These are phyloP conservation scores for Drosophila jambulina DNA, from an alignment of 1,140 invertebrate species.

Conservation along the genomic window DNA sequence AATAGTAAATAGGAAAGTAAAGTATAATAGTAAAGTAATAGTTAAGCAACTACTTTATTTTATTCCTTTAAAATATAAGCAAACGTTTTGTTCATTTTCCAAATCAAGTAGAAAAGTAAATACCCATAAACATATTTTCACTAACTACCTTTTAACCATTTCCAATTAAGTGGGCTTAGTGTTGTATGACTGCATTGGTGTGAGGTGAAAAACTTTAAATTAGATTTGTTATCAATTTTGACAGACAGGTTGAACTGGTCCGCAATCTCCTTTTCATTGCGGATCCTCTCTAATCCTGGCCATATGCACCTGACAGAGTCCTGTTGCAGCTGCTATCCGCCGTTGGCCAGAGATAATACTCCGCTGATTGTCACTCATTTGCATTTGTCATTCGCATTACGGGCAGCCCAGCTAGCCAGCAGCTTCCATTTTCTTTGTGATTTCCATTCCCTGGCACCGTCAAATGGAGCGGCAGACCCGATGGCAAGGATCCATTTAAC, in stretches of 20 bases:
- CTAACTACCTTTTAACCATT: background rate
- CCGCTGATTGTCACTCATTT: constrained; percentile 46
- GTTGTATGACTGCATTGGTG: background rate
- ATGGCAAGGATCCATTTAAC: constrained; percentile 56
- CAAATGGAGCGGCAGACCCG: constrained; percentile 46
- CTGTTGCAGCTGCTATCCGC: background rate
- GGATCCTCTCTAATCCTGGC: constrained; percentile 1
- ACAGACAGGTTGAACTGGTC: background rate
- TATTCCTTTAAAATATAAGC: background rate
- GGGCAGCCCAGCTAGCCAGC: background rate
- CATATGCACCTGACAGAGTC: constrained; percentile 5
- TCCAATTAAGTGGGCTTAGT: background rate
- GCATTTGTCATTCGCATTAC: constrained; percentile 43
- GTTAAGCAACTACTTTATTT: background rate
- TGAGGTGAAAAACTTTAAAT: constrained; percentile 26
- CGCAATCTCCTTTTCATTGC: background rate
- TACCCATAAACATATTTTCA: background rate
- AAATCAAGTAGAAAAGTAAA: background rate
- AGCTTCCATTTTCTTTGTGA: constrained; percentile 1
- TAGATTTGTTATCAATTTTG: constrained; percentile 17
- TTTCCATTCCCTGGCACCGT: constrained; percentile 18
- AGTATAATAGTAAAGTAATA: too few relatives aligned
- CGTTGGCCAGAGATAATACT: constrained; percentile 40
- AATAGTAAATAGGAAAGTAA: too few relatives aligned
- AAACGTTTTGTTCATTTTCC: background rate